phyloP scores from a whole-genome alignment of 2,888 invertebrate genomes.

The Pollenia griseotomentosa region DNA sequence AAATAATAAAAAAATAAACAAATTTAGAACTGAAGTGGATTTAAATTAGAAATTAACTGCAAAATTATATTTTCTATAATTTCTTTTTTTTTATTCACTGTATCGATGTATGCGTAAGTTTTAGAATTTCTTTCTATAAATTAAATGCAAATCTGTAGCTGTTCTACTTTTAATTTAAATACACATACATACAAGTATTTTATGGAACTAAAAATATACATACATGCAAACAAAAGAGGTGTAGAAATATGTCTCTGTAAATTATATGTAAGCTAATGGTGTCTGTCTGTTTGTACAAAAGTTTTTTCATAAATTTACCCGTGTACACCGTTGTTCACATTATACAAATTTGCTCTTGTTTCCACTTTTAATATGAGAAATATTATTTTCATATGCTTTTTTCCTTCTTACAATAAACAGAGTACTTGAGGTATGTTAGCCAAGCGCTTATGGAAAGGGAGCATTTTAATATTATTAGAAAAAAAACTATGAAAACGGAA shows the following conservation, averaged over 20 bases:
- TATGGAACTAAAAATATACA: background rate
- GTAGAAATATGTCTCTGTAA: background rate
- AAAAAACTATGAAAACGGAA: background rate
- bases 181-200: constrained; percentile 16
- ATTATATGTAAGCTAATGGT: background rate
- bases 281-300: too few species aligned
- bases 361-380: background rate
- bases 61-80: background rate
- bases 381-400: background rate
- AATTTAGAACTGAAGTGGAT: too few species aligned
- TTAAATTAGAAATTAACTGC: too few species aligned
- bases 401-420: constrained; percentile 17
- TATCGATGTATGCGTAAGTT: background rate
- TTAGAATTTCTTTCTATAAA: background rate
- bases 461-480: too few species aligned
- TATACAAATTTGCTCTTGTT: background rate
- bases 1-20: too few species aligned
- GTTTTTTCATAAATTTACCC: too few species aligned
- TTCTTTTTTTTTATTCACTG: background rate
- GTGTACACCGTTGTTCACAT: background rate
- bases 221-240: background rate
- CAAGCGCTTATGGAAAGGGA: background rate
- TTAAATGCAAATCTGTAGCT: constrained; percentile 13
- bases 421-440: background rate
- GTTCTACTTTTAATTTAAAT: constrained; percentile 23